Conservation (phyloP, 37 sponge, comb jelly and placozoan genomes). For the Chondrilla cf. caribensis region DNA sequence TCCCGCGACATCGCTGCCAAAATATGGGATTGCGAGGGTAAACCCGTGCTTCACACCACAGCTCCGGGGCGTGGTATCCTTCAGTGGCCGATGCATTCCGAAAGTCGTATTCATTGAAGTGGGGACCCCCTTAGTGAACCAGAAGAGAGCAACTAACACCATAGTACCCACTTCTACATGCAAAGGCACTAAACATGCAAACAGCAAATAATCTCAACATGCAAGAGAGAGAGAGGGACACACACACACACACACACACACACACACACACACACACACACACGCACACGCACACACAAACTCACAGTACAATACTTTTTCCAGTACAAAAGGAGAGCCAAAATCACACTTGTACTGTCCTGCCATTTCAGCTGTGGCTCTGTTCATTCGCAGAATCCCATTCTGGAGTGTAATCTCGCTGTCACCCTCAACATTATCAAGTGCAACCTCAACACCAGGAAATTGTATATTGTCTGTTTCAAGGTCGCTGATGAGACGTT, state of each 20-base stretch:
- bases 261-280: conserved; percentile 20
- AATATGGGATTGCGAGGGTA: background rate
- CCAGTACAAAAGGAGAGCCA: too few species aligned
- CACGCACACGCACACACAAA: background rate
- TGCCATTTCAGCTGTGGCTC: background rate
- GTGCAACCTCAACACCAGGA: too few species aligned
- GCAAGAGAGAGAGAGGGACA: background rate
- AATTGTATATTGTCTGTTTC: too few species aligned
- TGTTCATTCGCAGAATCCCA: too few species aligned
- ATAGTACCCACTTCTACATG: too few species aligned
- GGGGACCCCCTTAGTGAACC: background rate
- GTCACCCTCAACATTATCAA: too few species aligned
- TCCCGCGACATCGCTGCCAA: background rate
- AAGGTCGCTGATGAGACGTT: too few species aligned
- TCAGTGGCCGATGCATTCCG: conserved; percentile 3
- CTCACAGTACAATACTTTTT: too few species aligned
- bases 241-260: conserved; percentile 17
- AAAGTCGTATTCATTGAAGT: background rate
- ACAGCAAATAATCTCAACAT: too few species aligned
- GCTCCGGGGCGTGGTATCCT: background rate
- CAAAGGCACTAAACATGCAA: too few species aligned
- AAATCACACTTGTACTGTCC: background rate
- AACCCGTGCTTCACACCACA: background rate
- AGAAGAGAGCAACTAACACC: too few species aligned
- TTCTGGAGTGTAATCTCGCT: too few species aligned